Base-by-base conservation (phyloP, 2,113 vertebrate species). In the Lethenteron reissneri region DNA sequence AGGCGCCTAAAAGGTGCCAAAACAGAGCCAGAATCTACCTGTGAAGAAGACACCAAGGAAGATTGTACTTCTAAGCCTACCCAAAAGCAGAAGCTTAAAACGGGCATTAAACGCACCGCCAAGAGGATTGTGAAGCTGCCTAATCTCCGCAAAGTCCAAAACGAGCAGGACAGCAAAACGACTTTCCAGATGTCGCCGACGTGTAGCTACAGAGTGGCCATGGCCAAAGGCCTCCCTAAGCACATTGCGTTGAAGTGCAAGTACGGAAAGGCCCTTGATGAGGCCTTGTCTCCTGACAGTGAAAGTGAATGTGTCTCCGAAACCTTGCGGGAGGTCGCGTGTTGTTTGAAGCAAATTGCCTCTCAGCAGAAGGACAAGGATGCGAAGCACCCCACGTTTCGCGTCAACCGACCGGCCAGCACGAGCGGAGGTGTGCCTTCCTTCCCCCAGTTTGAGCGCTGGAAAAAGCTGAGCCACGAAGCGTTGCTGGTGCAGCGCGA, bases 331-430 rank as follows among this genome's bases (percentile, higher is more conserved):
- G 64, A 68, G 64, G 64, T 68, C 8, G 64, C 64, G n/a, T 68
- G 64, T 68, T 68, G 64, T 25, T 25, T 68, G 9, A 68, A 68
- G 25, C 64, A 68, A 68, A 68, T 68, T 12, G 64, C 64, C n/a
- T 68, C 64, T 10, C 64, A 68, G 64, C 64, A 68, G 64, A 68
- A 68, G 64, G 64, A n/a, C 64, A 68, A 68, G 64, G 64, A 68
- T 68, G 64, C 11, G n/a, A n/a, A 25, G 10, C n/a, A 68, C 25
- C 25, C 25, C 1, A 25, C 25, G 3, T 25, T 25, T 25, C 25
- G 25, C 25, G 25, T 25, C 25, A 25, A 25, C n/a, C 64, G 64
- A 11, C 64, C n/a, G 64, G n/a, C n/a, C 10, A 68, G 25, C 41
- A 41, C 41, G 41, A 41, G 41, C 41, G 41, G 41, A 41, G 41